Base-by-base conservation (phyloP, 2,113 vertebrate species). In the Tympanuchus pallidicinctus region DNA sequence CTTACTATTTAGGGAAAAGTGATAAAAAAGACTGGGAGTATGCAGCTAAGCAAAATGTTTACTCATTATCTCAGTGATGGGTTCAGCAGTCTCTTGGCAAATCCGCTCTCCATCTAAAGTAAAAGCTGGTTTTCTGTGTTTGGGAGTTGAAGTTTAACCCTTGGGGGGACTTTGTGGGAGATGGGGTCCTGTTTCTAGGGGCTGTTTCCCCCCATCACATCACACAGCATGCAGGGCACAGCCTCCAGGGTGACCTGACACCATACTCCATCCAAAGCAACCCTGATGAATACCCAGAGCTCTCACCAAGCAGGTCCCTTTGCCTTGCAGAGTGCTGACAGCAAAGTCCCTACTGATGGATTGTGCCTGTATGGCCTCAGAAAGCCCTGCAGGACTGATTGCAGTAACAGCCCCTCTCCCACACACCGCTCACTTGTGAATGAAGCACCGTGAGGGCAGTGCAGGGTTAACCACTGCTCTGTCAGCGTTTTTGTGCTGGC, bases 381-480 rank as follows among this genome's bases (percentile, higher is more conserved):
- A 86, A 59, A 88, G 92, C 81, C 12, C 45, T 43, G 82, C 81
- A 70, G 70, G 47, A 48, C 36, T 97, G 97, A 98, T 97, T 97
- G 97, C 97, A 98, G 96, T 97, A 96, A 96, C 96, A 97, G 96
- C 60, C 77, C 82, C 95, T 92, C 71, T 93, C 88, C 84, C 4
- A 40, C 30, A 17, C 5, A n/a, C 32, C 7, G 18, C 56, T n/a
- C 56, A n/a, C 76, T n/a, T 40, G 2, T 72, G 90, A 94, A 95
- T 88, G 14, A 91, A 80, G 91, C 93, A 96, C 97, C 96, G 93
- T 96, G 7, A 97, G 92, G 89, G 60, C 38, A 96, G 89, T 93
- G 47, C 78, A 82, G 97, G 97, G 96, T 97, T 98, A 98, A 96
- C 97, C 48, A 16, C 93, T 94, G 56, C 96, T 97, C 94, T 93